Conservation (phyloP, 2,888 invertebrate species). For the Leucophenga maculata region DNA sequence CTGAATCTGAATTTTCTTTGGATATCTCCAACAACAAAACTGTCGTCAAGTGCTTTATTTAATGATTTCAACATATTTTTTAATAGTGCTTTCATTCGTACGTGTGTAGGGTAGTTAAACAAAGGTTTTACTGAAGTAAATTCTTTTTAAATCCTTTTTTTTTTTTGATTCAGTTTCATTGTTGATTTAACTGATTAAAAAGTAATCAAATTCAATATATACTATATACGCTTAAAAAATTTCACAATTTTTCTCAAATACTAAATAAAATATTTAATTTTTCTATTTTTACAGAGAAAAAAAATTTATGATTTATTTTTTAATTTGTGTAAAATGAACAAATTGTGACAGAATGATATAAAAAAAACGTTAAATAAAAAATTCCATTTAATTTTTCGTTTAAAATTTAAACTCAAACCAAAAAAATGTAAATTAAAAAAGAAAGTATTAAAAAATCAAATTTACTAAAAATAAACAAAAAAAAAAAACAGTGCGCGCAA, state of each 20-base stretch:
- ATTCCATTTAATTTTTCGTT: neutral
- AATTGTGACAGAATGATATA: constrained; percentile 23
- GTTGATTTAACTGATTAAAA: constrained; percentile 20
- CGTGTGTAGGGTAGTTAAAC: no score
- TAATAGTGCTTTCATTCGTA: no score
- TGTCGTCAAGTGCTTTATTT: no score
- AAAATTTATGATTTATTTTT: neutral
- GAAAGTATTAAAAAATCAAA: constrained; percentile 45
- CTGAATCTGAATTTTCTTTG: no score
- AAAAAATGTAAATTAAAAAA: constrained; percentile 8
- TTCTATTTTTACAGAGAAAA: neutral
- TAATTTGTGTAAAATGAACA: neutral
- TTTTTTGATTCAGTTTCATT: neutral
- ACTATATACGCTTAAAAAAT: neutral
- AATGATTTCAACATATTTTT: no score
- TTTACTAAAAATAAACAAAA: constrained; percentile 27
- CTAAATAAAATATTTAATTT: neutral
- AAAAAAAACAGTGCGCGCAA: constrained; percentile 1
- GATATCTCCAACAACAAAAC: no score
- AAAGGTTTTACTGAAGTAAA: constrained; percentile 39
- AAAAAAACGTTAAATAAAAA: constrained; percentile 21
- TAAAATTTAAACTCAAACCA: neutral
- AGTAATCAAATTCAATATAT: neutral
- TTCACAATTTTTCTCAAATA: neutral
- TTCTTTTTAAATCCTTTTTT: constrained; percentile 24